These are phyloP conservation scores for Marmota monax DNA, from an alignment of 2,113 vertebrate species.

Conservation along the genomic window DNA sequence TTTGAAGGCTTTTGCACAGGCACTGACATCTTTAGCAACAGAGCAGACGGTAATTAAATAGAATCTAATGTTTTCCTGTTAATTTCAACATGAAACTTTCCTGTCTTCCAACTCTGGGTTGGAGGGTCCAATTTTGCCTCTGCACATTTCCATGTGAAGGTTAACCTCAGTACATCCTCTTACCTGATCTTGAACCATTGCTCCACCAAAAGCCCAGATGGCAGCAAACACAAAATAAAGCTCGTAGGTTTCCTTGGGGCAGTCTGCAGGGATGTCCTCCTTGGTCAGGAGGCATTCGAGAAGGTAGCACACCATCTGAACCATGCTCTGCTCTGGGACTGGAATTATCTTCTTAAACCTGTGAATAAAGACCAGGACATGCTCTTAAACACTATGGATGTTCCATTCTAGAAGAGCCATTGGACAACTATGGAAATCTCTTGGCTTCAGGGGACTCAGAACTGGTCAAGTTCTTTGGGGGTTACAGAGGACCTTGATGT, in stretches of 20 bases:
- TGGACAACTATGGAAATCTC: background rate
- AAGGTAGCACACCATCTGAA: conserved; percentile 95
- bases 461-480: background rate
- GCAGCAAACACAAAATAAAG: conserved; percentile 97
- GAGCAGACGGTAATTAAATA: background rate
- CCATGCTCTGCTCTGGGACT: conserved; percentile 95
- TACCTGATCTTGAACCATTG: conserved; percentile 97
- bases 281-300: conserved; percentile 94
- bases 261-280: conserved; percentile 92
- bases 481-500: background rate
- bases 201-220: conserved; percentile 97
- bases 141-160: background rate
- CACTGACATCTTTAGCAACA: background rate
- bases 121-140: background rate
- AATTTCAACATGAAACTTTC: background rate
- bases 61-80: background rate
- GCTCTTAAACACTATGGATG: background rate
- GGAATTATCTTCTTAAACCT: conserved; percentile 98
- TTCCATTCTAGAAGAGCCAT: background rate
- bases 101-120: background rate
- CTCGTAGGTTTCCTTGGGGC: conserved; percentile 95
- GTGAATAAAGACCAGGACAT: conserved; percentile 56
- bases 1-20: background rate
- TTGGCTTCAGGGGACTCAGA: background rate
- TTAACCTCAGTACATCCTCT: background rate